phyloP scores from a whole-genome alignment of 2,888 invertebrate species.

The Tetragonisca angustula region DNA sequence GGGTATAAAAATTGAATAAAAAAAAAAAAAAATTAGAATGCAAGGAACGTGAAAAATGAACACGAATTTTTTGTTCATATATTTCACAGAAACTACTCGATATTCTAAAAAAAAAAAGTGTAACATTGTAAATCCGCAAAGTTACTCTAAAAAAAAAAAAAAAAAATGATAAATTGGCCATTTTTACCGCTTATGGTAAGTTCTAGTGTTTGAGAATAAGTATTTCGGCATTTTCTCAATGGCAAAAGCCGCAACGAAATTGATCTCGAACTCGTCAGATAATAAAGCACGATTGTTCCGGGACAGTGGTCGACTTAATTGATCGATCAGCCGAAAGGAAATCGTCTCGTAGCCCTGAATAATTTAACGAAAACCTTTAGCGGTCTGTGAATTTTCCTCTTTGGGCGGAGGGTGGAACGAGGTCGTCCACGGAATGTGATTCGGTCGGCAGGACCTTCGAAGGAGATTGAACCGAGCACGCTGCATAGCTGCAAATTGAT shows the following conservation, averaged over 20 bases:
- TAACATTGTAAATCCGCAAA: no score
- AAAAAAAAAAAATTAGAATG: no score
- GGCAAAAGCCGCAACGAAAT: constrained; percentile 62
- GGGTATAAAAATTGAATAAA: no score
- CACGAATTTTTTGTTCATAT: no score
- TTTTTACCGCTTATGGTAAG: no score
- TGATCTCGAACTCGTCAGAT: constrained; percentile 64
- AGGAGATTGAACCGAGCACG: constrained; percentile 57
- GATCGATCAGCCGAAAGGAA: constrained; percentile 69
- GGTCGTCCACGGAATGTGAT: constrained; percentile 58
- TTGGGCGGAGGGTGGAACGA: background rate
- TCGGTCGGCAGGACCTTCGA: constrained; percentile 58
- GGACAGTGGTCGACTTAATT: constrained; percentile 66
- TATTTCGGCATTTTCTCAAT: background rate
- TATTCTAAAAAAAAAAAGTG: no score
- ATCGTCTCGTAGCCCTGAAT: constrained; percentile 63
- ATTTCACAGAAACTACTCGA: no score
- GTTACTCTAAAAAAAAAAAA: no score
- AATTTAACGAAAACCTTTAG: constrained; percentile 63
- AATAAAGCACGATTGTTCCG: constrained; percentile 73
- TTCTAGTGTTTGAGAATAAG: no score
- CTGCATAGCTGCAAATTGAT: constrained; percentile 57
- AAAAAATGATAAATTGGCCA: no score
- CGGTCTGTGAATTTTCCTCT: constrained; percentile 59
- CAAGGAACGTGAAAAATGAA: no score